phyloP scores from a whole-genome alignment of 2,888 invertebrate species.

The Leucophenga maculata region DNA sequence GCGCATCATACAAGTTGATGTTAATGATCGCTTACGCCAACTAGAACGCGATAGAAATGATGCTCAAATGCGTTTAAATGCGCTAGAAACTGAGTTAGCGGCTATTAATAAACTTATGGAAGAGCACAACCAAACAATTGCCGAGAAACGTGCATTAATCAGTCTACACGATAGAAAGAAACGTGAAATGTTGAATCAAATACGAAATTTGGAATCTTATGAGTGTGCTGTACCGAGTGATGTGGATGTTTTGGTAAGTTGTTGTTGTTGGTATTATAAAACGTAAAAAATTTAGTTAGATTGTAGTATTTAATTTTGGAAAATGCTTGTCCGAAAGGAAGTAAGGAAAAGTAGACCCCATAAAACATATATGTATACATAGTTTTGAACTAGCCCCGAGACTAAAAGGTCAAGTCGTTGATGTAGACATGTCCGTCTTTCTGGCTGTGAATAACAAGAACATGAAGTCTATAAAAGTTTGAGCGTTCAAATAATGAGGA shows the following conservation, averaged over 20 bases:
- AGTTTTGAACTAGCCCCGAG: too few species aligned
- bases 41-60: constrained; percentile 39
- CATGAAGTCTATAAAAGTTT: too few species aligned
- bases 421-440: too few species aligned
- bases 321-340: too few species aligned
- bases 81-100: constrained; percentile 38
- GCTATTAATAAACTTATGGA: background rate
- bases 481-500: too few species aligned
- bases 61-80: constrained; percentile 27
- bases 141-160: constrained; percentile 45
- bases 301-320: too few species aligned
- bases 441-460: too few species aligned
- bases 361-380: too few species aligned
- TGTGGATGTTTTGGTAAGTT: constrained; percentile 62
- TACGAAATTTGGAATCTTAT: constrained; percentile 63
- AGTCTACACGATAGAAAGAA: constrained; percentile 46
- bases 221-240: constrained; percentile 67
- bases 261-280: background rate
- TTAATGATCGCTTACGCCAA: constrained; percentile 75
- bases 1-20: constrained; percentile 79
- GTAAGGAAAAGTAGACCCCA: too few species aligned
- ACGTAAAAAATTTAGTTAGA: too few species aligned
- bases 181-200: constrained; percentile 47
- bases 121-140: constrained; percentile 30
- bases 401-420: too few species aligned